Conservation (phyloP, 1,140 invertebrate genomes). For the Chionoecetes opilio region DNA sequence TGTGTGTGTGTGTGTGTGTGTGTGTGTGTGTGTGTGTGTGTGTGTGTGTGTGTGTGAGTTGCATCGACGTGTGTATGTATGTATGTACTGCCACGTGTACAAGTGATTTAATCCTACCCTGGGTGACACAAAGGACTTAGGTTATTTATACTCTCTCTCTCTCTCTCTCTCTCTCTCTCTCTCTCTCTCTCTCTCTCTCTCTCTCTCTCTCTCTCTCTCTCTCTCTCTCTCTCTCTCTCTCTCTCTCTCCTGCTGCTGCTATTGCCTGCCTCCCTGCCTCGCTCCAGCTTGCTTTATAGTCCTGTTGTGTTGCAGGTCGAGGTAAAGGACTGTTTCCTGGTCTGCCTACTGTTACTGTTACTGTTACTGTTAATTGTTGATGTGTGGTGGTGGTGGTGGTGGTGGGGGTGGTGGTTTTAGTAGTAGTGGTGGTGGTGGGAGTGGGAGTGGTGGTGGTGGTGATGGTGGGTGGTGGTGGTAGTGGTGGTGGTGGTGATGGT, state of each 20-base stretch:
- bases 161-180: not conserved
- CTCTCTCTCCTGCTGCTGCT: not conserved
- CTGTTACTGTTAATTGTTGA: not conserved
- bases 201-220: not conserved
- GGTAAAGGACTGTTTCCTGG: no score
- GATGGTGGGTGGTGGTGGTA: not conserved
- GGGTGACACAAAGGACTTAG: not conserved
- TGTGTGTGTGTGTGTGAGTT: no score
- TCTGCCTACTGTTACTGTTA: not conserved
- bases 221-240: not conserved
- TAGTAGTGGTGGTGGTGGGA: not conserved
- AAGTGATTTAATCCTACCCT: not conserved
- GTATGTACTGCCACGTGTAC: conserved; percentile 3
- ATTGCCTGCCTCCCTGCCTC: not conserved
- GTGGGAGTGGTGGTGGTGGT: not conserved
- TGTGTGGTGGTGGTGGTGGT: not conserved
- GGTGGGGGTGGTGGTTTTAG: not conserved
- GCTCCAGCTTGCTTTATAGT: not conserved
- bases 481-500: not conserved
- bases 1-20: no score
- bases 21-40: no score
- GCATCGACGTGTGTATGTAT: no score
- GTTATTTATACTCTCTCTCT: not conserved
- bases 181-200: not conserved
- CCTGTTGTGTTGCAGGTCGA: not conserved